Conservation (phyloP, 1,140 invertebrate species). For the Halictus rubicundus region DNA sequence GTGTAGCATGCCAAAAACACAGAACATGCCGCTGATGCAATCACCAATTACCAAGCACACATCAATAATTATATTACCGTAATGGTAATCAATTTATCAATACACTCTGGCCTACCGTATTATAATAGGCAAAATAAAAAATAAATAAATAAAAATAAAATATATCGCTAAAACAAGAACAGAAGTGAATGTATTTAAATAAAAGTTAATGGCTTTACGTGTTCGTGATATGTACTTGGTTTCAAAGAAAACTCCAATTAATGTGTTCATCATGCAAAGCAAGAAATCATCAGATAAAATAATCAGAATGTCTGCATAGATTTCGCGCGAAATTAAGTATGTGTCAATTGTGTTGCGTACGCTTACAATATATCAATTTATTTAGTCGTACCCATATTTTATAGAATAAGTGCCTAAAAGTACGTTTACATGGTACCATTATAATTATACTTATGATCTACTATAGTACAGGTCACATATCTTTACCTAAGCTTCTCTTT, state of each 20-base stretch:
- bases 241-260: constrained; percentile 54
- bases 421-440: background rate
- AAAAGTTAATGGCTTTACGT: constrained; percentile 15
- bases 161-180: background rate
- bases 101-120: constrained; percentile 21
- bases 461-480: background rate
- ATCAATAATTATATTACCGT: constrained; percentile 62
- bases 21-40: constrained; percentile 80
- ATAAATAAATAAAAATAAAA: constrained; percentile 8
- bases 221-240: constrained; percentile 67
- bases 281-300: constrained; percentile 53
- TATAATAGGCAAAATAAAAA: background rate
- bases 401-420: background rate
- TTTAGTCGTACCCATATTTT: constrained; percentile 17
- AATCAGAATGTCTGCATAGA: constrained; percentile 37
- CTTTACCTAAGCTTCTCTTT: constrained; percentile 1
- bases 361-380: constrained; percentile 8
- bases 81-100: constrained; percentile 11
- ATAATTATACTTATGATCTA: constrained; percentile 9
- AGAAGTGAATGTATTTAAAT: constrained; percentile 20
- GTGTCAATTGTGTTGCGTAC: constrained; percentile 21
- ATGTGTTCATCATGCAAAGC: constrained; percentile 69
- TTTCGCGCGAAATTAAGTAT: constrained; percentile 27
- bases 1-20: constrained; percentile 76
- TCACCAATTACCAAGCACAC: constrained; percentile 77